Base-by-base conservation (phyloP, 2,888 invertebrate species). In the Sipha maydis region DNA sequence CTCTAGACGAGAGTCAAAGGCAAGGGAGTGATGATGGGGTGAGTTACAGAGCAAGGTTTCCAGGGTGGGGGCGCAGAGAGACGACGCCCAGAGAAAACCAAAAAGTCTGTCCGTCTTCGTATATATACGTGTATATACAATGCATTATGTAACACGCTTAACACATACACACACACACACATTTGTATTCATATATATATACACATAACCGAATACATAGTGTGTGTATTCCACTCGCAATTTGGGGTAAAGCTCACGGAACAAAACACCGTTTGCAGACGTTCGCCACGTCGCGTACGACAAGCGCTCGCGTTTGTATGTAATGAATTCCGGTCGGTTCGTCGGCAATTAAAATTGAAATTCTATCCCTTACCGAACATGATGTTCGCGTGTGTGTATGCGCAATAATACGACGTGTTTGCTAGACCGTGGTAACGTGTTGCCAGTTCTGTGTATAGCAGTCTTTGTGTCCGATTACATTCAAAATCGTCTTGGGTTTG, bases 281-380 rank as follows among this genome's bases (percentile, higher is more conserved):
- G n/a, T 7, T 5, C 17, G 69, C 31, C 48, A 56, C n/a, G 71
- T 14, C 71, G 21, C 38, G 17, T 38, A 56, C n/a, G 69, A 69
- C 71, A 28, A 31, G n/a, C 71, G 28, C 71, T 31, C 71, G 28
- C 71, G 71, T 71, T 71, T 28, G 9, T 69, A 1, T 14, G n/a
- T 28, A 61, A 67, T 67, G 61, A 80, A 80, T 83, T 75, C 73
- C 34, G 54, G 69, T 73, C 56, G 34, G 71, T 25, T 71, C 31
- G 71, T 14, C 28, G 31, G 83, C 34, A 83, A 83, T 83, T 83
- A 83, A 73, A 83, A 83, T 83, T 54, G 83, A 83, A 83, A 83
- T 38, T 38, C 38, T 71, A 71, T 31, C 71, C 71, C 31, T n/a
- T n/a, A 28, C 71, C 1, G 28, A 28, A 67, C 8, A 67, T n/a